These are phyloP conservation scores for Squalus acanthias DNA, from an alignment of 2,797 vertebrate genomes.

Conservation along the genomic window DNA sequence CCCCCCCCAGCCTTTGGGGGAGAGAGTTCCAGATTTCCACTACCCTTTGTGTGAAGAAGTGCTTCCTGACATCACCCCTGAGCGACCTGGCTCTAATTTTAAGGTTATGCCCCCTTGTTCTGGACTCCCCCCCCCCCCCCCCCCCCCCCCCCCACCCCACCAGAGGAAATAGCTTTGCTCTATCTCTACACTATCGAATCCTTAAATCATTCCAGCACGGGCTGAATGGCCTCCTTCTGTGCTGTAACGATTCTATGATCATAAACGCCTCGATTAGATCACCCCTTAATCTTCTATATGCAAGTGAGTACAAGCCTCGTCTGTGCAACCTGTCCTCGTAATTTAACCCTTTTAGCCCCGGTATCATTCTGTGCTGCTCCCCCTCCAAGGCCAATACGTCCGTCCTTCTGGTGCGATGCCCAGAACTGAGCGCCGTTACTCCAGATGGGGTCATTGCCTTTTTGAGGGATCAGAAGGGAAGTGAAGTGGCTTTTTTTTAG, in stretches of 20 bases:
- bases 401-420: neutral
- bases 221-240: neutral
- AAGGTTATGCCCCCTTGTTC: too few relatives aligned
- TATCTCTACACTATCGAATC: too few relatives aligned
- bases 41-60: neutral
- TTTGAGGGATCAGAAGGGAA: neutral
- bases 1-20: neutral
- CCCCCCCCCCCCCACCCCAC: too few relatives aligned
- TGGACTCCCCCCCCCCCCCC: too few relatives aligned
- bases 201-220: neutral
- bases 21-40: neutral
- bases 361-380: neutral
- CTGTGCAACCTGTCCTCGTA: neutral
- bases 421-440: neutral
- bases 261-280: neutral
- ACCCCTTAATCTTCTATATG: neutral
- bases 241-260: neutral
- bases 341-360: neutral
- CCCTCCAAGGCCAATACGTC: neutral
- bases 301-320: too few relatives aligned
- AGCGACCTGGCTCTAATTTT: too few relatives aligned
- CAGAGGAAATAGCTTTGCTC: neutral
- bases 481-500: neutral
- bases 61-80: neutral
- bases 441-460: neutral